Evolutionary conservation across 2,888 invertebrate genomes (phyloP), one percentile per base, ranked within the genome.

Genomic region (Clusia tigrina): DNA sequence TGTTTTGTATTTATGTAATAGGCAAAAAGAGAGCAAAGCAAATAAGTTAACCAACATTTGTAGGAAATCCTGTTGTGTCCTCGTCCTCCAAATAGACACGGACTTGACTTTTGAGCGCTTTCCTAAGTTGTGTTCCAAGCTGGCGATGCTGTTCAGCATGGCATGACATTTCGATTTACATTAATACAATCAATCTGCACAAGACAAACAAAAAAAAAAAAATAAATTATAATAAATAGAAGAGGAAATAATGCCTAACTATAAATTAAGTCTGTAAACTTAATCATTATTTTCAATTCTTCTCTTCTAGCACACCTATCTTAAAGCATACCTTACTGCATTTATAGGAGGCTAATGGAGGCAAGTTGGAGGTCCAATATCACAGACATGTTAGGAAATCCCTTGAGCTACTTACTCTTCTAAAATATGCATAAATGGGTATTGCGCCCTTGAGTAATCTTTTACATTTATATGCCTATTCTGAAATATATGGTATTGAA

Each of bases 141-240:
- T 32, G 32, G 25, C 23, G 12, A n/a, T 24, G 15, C 52, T 53
- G 37, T 24, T 12, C 38, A n/a, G 24, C 26, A 26, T 12, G 24
- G 54, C 51, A 53, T 62, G 62, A 57, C 62, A 57, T 62, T 62
- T 62, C 56, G 53, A 62, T 62, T 62, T 62, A 57, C 37, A 52
- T 56, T 37, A 62, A 62, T 53, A 53, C 57, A 57, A 62, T 57
- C 62, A 57, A 15, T n/a, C 32, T 32, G 32, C 6, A 32, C n/a
- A 32, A 32, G 32, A 6, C 32, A 32, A 32, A 12, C 32, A 12
- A 6, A 32, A 32, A n/a, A n/a, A n/a, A n/a, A n/a, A 32, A 32
- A 32, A 12, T 32, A 32, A 12, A 32, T 12, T 12, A 32, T 12
- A 32, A 32, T 32, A 32, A 32, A 32, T 32, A 32, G 6, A 12